A percentile compares a stretch with the other conserved stretches of the same genome.
phyloP scores from a whole-genome alignment of 1,140 invertebrate genomes.

The Pectinophora gossypiella region DNA sequence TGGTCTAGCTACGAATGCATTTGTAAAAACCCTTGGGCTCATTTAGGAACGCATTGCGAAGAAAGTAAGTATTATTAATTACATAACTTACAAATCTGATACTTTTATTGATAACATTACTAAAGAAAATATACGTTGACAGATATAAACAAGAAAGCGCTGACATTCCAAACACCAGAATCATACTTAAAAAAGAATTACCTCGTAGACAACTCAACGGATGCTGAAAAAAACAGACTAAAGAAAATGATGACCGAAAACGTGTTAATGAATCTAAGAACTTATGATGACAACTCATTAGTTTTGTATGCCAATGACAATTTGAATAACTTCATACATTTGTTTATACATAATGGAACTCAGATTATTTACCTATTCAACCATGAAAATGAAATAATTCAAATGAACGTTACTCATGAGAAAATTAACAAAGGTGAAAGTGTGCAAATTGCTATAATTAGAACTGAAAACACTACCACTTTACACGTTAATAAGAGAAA shows the following conservation, averaged over 20 bases:
- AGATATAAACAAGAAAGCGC: slow-evolving; percentile 93
- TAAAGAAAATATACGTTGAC: slow-evolving; percentile 37
- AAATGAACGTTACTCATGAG: slow-evolving; percentile 84
- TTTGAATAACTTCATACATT: slow-evolving; percentile 94
- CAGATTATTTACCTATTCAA: slow-evolving; percentile 91
- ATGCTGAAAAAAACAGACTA: slow-evolving; percentile 79
- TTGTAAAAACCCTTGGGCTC: slow-evolving; percentile 93
- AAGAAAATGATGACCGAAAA: slow-evolving; percentile 86
- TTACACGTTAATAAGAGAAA: slow-evolving; percentile 90
- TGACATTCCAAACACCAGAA: slow-evolving; percentile 90
- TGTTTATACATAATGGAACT: slow-evolving; percentile 87
- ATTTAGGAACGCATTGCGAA: slow-evolving; percentile 92
- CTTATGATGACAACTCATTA: slow-evolving; percentile 87
- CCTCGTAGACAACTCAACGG: slow-evolving; percentile 77
- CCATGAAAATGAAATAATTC: slow-evolving; percentile 85
- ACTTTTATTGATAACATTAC: neutral
- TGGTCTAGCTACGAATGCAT: slow-evolving; percentile 95
- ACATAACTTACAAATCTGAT: neutral
- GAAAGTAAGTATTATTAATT: slow-evolving; percentile 80
- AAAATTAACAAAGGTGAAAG: slow-evolving; percentile 87
- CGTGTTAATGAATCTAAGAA: slow-evolving; percentile 90
- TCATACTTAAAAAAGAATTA: slow-evolving; percentile 89
- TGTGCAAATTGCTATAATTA: slow-evolving; percentile 89
- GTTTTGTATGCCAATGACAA: slow-evolving; percentile 95
- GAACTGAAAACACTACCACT: slow-evolving; percentile 82